Evolutionary conservation across 1,140 invertebrate genomes (phyloP).

Genomic region (Trissolcus basalis): DNA sequence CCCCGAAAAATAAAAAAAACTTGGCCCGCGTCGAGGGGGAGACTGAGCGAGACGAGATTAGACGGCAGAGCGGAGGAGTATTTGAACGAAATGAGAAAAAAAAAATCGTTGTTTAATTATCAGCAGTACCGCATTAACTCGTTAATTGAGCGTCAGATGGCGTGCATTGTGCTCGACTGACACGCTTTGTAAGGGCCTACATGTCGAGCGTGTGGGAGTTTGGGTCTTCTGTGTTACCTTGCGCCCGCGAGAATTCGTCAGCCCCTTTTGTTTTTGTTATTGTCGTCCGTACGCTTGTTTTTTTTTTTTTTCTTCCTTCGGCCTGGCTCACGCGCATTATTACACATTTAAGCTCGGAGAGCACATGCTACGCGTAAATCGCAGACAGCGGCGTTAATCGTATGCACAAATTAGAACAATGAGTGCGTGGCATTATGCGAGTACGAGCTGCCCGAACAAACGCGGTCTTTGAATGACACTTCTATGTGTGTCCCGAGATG

Average conservation of each 20-base stretch:
- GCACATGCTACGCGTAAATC: conserved; percentile 60
- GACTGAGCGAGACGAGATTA: conserved; percentile 4
- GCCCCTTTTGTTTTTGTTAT: conserved; percentile 37
- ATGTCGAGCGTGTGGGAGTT: conserved; percentile 61
- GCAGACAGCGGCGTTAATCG: conserved; percentile 72
- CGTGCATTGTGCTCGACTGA: conserved; percentile 71
- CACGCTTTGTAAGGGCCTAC: conserved; percentile 70
- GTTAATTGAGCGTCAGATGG: conserved; percentile 77
- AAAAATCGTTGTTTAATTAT: conserved; percentile 76
- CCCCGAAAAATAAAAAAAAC: conserved; percentile 30
- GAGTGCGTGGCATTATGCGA: conserved; percentile 71
- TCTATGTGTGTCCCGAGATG: conserved; percentile 66
- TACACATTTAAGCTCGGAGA: conserved; percentile 47
- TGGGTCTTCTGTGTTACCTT: conserved; percentile 55
- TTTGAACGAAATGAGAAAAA: background rate
- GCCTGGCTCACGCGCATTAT: conserved; percentile 39
- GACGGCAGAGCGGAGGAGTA: conserved; percentile 20
- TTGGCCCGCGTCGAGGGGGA: conserved; percentile 9
- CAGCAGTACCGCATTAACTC: conserved; percentile 75
- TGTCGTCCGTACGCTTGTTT: conserved; percentile 26
- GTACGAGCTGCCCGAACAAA: conserved; percentile 61
- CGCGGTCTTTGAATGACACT: conserved; percentile 69
- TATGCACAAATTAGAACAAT: conserved; percentile 77
- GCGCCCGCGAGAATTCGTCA: conserved; percentile 49
- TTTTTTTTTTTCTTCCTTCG: conserved; percentile 24